Conservation (phyloP, 2,113 vertebrate species). For the Tympanuchus pallidicinctus region DNA sequence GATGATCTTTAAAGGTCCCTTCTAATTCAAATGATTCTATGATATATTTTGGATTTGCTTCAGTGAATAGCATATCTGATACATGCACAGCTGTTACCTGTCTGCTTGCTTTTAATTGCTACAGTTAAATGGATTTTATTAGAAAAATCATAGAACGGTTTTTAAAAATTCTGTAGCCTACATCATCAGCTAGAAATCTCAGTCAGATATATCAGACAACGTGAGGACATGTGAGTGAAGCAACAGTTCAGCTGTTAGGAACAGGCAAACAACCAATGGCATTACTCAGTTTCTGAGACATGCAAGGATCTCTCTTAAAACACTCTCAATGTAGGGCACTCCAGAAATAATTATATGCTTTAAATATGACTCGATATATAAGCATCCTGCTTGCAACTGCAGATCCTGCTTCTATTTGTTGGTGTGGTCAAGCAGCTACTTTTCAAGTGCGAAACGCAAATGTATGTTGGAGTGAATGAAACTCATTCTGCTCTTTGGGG, state of each 20-base stretch:
- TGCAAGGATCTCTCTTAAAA: background rate
- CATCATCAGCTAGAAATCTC: background rate
- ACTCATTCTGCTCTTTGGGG: background rate
- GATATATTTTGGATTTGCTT: background rate
- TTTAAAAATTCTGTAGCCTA: background rate
- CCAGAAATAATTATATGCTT: background rate
- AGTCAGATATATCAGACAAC: background rate
- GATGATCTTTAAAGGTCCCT: background rate
- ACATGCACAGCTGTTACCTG: background rate
- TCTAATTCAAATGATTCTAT: background rate
- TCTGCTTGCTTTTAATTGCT: background rate
- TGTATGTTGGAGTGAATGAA: background rate
- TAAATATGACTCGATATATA: background rate
- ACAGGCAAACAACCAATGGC: background rate
- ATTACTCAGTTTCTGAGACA: background rate
- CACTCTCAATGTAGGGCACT: background rate
- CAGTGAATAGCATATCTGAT: background rate
- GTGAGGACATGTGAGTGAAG: background rate
- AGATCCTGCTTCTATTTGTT: background rate
- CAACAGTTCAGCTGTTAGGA: background rate
- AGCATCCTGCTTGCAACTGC: background rate
- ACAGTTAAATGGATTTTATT: background rate
- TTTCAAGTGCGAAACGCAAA: background rate
- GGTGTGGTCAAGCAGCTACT: background rate
- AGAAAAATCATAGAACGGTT: background rate